A percentile compares a stretch with the other conserved stretches of the same genome.
phyloP scores from a whole-genome alignment of 2,113 vertebrate species.

The Piliocolobus tephrosceles region DNA sequence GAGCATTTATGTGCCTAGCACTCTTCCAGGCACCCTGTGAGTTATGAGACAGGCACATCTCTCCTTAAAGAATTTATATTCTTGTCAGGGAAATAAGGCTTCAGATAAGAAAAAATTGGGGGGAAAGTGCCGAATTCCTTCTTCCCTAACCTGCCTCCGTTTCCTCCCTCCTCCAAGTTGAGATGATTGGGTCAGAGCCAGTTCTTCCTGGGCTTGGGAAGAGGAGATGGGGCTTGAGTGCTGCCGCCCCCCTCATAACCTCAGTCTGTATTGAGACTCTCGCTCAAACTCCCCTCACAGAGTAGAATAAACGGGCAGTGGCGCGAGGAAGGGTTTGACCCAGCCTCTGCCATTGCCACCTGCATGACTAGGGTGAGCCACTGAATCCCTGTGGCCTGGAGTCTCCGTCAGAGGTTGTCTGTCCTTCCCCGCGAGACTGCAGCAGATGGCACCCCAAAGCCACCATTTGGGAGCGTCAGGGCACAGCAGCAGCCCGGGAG shows the following conservation, averaged over 20 bases:
- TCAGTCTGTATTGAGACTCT: background rate
- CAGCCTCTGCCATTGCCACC: background rate
- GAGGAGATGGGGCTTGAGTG: background rate
- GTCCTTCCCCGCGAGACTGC: background rate
- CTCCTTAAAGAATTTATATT: background rate
- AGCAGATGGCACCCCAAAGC: background rate
- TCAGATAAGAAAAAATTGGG: accelerated
- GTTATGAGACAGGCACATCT: accelerated
- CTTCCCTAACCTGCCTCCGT: background rate
- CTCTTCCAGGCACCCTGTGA: background rate
- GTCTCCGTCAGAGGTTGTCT: accelerated
- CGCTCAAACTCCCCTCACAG: background rate
- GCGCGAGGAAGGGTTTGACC: too few species aligned
- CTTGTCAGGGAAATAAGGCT: background rate
- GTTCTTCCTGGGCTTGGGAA: background rate
- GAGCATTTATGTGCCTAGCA: background rate
- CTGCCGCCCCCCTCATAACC: accelerated
- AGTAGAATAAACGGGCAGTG: background rate
- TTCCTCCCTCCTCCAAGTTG: background rate
- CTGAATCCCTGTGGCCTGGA: background rate
- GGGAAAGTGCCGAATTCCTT: background rate
- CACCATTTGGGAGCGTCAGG: accelerated
- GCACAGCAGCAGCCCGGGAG: too few species aligned
- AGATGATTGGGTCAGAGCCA: background rate
- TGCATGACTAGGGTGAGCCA: background rate